Conservation (phyloP, 2,113 vertebrate genomes). For the Turnix velox region DNA sequence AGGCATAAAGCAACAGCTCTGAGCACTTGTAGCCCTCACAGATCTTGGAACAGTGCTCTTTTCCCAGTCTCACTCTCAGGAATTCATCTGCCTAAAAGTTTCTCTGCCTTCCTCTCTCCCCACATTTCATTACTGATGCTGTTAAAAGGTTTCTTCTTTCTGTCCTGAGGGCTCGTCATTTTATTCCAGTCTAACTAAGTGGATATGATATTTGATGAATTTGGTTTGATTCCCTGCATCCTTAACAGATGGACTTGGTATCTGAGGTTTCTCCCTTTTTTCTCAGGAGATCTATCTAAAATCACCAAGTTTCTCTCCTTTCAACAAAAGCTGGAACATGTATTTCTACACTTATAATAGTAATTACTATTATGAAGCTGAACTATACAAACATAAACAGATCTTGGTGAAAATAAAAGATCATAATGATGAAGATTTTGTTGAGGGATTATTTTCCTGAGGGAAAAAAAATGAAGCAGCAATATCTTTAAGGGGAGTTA, state of each 20-base stretch:
- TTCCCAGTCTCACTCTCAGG: accelerated
- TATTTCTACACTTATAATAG: neutral
- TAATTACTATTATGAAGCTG: neutral
- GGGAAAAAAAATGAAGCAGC: neutral
- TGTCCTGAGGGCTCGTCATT: neutral
- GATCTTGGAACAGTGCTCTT: neutral
- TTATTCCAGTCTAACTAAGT: neutral
- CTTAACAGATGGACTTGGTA: neutral
- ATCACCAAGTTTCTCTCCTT: neutral
- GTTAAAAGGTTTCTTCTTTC: neutral
- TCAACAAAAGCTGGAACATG: neutral
- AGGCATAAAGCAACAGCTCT: neutral
- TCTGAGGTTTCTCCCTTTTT: neutral
- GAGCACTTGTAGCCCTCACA: neutral
- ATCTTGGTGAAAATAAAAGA: neutral
- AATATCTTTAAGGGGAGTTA: accelerated
- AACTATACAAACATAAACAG: neutral
- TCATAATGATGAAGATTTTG: neutral
- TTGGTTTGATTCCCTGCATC: neutral
- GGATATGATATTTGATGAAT: neutral
- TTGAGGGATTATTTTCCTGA: neutral
- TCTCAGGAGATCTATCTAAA: neutral
- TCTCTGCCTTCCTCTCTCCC: neutral
- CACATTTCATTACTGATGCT: neutral
- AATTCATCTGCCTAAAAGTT: neutral